Evolutionary conservation across 2,888 invertebrate species (phyloP).

Genomic region (Artemia sinica): DNA sequence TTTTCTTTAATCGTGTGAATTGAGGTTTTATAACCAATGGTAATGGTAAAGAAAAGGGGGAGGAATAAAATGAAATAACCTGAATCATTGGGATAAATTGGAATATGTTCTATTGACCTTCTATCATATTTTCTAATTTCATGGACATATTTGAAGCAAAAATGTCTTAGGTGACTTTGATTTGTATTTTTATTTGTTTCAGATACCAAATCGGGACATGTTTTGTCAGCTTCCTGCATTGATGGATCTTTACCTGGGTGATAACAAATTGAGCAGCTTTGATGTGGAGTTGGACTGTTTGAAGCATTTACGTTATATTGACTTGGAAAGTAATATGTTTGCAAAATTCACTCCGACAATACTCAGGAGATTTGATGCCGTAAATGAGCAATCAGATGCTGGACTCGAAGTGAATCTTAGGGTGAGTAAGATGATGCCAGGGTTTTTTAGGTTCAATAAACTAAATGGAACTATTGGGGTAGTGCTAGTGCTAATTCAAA

Average conservation of each 20-base stretch:
- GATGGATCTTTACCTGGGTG: constrained; percentile 49
- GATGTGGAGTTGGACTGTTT: constrained; percentile 50
- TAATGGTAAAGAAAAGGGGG: too few species aligned
- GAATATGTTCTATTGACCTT: too few species aligned
- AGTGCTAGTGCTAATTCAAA: too few species aligned
- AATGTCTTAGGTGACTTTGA: too few species aligned
- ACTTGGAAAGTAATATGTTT: constrained; percentile 49
- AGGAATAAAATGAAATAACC: too few species aligned
- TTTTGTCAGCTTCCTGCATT: constrained; percentile 51
- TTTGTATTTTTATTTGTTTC: not conserved
- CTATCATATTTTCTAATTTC: too few species aligned
- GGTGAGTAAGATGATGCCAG: constrained; percentile 15
- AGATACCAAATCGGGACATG: constrained; percentile 39
- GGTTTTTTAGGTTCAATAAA: constrained; percentile 7
- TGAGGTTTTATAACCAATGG: too few species aligned
- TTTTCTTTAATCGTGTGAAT: too few species aligned
- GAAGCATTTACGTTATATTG: constrained; percentile 45
- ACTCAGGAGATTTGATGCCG: constrained; percentile 20
- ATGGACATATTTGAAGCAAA: too few species aligned
- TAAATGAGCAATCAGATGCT: constrained; percentile 15
- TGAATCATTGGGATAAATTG: too few species aligned
- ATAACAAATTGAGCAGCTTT: constrained; percentile 34
- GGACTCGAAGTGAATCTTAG: constrained; percentile 20
- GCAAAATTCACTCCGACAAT: constrained; percentile 37
- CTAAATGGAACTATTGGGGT: too few species aligned